phyloP scores from a whole-genome alignment of 2,888 invertebrate species.

The Odontocolon sp. region DNA sequence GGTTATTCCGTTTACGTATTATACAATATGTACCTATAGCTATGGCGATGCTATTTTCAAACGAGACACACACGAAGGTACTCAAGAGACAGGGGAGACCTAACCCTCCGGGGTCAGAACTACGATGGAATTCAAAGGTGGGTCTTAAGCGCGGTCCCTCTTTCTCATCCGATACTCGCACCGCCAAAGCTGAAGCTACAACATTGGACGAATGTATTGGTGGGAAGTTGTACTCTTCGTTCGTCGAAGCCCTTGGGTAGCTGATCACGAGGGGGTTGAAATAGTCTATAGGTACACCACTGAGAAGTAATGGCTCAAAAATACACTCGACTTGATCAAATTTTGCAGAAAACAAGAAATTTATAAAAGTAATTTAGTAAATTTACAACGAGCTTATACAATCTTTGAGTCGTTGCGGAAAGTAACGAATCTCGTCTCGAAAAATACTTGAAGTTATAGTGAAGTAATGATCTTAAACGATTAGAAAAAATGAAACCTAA shows the following conservation, averaged over 20 bases:
- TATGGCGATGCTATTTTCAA: constrained; percentile 2
- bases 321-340: constrained; percentile 35
- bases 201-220: constrained; percentile 31
- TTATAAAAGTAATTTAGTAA: too few relatives aligned
- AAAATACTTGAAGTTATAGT: too few relatives aligned
- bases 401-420: too few relatives aligned
- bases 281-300: not conserved
- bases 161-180: constrained; percentile 26
- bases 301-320: constrained; percentile 27
- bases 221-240: constrained; percentile 43
- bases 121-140: not conserved
- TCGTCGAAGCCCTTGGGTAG: constrained; percentile 6
- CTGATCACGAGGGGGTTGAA: not conserved
- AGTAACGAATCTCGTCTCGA: too few relatives aligned
- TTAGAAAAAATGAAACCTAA: too few relatives aligned
- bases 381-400: too few relatives aligned
- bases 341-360: too few relatives aligned
- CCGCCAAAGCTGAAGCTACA: constrained; percentile 28
- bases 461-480: too few relatives aligned
- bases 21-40: not conserved
- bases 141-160: constrained; percentile 38
- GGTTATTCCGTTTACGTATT: not conserved
- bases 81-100: not conserved
- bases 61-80: not conserved
- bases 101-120: constrained; percentile 13